Evolutionary conservation across 2,113 vertebrate species (phyloP), one percentile per base, ranked within the genome.

Genomic region (Laticauda laticaudata): DNA sequence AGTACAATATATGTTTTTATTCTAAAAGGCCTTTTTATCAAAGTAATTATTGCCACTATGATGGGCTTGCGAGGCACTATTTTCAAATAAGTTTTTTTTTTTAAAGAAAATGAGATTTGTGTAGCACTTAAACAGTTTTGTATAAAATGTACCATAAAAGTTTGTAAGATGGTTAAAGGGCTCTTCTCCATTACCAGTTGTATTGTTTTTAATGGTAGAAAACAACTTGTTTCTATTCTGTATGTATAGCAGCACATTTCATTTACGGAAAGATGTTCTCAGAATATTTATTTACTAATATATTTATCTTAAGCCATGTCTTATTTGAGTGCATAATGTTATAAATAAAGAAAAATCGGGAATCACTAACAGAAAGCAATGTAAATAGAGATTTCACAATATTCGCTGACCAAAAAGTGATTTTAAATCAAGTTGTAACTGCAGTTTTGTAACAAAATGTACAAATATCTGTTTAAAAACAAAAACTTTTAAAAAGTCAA

Each of bases 201-300:
- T 98, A 98, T 98, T 98, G 98, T 98, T 99, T 98, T 98, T 97
- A 98, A 98, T 97, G 98, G 98, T 98, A 98, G 98, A 98, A 98
- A 98, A 98, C 98, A 97, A 98, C 96, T 94, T 98, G 98, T 99
- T 99, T 98, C 99, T 99, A 99, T 98, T 99, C 98, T 99, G 98
- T 98, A 98, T 99, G 98, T 99, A 99, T 98, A 99, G 98, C 98
- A 99, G 98, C 98, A 98, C 99, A 98, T 99, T 99, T 99, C 99
- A 99, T 99, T 98, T 99, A 99, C 99, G 99, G 99, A 99, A 99
- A 98, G 98, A 99, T 99, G 99, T 99, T 99, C 99, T 99, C 99
- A 98, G 98, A 99, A 99, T 99, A 99, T 99, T 99, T 99, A 99
- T 99, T 99, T 99, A 99, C 99, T 99, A 99, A 99, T 99, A 99